Evolutionary conservation across 1,140 invertebrate genomes (phyloP).

Genomic region (Caerostris extrusa): DNA sequence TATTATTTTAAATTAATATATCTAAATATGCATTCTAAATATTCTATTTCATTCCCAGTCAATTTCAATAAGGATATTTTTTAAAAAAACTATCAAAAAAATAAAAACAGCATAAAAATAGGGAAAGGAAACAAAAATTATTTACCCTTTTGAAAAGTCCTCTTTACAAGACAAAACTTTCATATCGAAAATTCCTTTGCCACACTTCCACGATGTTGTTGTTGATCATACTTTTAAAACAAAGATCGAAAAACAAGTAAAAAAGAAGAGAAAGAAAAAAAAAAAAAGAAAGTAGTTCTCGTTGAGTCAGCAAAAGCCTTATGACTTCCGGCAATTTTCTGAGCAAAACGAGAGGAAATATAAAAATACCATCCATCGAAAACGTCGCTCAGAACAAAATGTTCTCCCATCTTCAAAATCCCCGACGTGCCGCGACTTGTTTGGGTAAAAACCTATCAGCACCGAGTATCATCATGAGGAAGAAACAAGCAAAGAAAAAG

Average conservation of each 20-base stretch:
- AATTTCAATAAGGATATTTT: no score
- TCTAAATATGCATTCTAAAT: no score
- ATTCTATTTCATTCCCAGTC: no score
- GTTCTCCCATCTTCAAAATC: constrained; percentile 49
- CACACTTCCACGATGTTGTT: neutral
- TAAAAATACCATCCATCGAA: constrained; percentile 55
- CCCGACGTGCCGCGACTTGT: constrained; percentile 52
- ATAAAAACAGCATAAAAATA: no score
- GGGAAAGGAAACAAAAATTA: no score
- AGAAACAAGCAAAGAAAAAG: constrained; percentile 10
- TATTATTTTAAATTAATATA: no score
- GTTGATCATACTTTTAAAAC: constrained; percentile 9
- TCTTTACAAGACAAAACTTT: neutral
- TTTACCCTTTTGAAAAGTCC: neutral
- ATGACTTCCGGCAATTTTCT: constrained; percentile 57
- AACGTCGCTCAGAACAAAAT: constrained; percentile 48
- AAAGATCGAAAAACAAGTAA: neutral
- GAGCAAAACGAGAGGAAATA: constrained; percentile 22
- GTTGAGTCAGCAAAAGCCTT: constrained; percentile 41
- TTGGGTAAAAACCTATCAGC: constrained; percentile 67
- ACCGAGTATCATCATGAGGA: constrained; percentile 48
- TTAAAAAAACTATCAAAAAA: no score
- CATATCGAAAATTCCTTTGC: neutral
- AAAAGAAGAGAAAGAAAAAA: neutral
- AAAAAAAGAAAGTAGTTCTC: neutral